Evolutionary conservation across 2,797 vertebrate species (phyloP), one percentile per base, ranked within the genome.

Genomic region (Tenualosa thibaudeaui): DNA sequence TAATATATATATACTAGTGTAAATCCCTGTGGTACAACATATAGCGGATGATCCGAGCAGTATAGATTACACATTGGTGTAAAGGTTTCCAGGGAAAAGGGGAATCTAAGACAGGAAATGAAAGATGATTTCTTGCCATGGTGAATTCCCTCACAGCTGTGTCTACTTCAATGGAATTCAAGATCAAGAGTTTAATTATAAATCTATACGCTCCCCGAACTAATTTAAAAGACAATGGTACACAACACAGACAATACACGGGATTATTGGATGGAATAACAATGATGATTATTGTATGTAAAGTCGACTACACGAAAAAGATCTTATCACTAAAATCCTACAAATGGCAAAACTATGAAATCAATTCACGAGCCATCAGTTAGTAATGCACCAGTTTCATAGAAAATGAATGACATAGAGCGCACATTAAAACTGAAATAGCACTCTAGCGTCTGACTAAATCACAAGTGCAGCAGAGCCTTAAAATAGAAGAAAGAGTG

Each of bases 401-500:
- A 12, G 62, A 82, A 62, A 51, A 56, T 58, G 82, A 54, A 82
- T 82, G 49, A 50, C 37, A 24, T 43, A 75, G 31, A 46, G 71
- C 71, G 13, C 71, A 43, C 71, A 78, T 46, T 78, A 78, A 53
- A 31, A 84, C 15, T 81, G 6, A 84, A 54, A 83, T 17, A 78
- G 71, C 71, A 78, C 71, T 78, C 71, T 22, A 40, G 71, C 9
- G 37, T 22, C 40, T 78, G 71, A 78, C 71, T 19, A 75, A 40
- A 78, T 15, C 68, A 40, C 5, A 43, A 37, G 37, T 46, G 71
- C 71, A 46, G 37, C 40, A 78, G 12, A 22, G 71, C 37, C 71
- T 46, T 17, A 78, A 78, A 78, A 78, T 46, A 78, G 71, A 78
- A 46, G 19, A 43, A 78, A 46, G 71, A 43, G 71, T 78, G 71